Conservation (phyloP, 2,797 vertebrate species). For the Bufotes viridis region DNA sequence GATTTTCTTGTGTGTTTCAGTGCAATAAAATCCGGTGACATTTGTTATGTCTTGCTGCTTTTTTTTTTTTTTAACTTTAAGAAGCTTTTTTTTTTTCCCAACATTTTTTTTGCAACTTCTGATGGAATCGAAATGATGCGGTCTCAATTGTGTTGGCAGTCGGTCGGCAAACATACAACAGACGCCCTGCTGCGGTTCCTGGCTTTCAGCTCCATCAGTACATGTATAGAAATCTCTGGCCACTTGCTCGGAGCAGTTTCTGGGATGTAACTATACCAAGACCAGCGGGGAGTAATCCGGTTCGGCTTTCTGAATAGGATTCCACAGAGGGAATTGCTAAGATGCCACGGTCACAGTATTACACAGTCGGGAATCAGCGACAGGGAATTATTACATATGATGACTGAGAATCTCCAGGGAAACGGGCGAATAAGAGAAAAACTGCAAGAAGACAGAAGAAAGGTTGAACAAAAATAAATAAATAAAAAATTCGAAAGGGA, state of each 20-base stretch:
- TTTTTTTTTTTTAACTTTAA: not conserved
- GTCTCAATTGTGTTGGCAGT: slow-evolving; percentile 42
- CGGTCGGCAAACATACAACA: slow-evolving; percentile 43
- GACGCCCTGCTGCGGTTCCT: slow-evolving; percentile 37
- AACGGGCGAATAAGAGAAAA: not conserved
- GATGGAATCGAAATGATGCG: slow-evolving; percentile 18
- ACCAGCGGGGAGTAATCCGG: slow-evolving; percentile 44
- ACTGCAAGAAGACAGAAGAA: slow-evolving; percentile 13
- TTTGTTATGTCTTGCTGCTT: slow-evolving; percentile 46
- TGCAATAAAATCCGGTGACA: slow-evolving; percentile 39
- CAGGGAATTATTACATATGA: slow-evolving; percentile 28
- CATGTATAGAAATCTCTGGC: slow-evolving; percentile 35
- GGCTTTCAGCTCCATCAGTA: slow-evolving; percentile 23
- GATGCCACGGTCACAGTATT: slow-evolving; percentile 9
- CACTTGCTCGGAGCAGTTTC: slow-evolving; percentile 16
- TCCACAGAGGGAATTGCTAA: slow-evolving; percentile 28
- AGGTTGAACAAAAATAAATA: not conserved
- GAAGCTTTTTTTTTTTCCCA: not conserved
- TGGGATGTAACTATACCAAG: slow-evolving; percentile 28
- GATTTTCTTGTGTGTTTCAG: slow-evolving; percentile 35
- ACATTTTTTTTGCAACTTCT: slow-evolving; percentile 40
- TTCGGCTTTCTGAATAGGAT: slow-evolving; percentile 40
- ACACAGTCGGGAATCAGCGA: slow-evolving; percentile 45
- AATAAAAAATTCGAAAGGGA: not conserved
- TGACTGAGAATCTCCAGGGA: slow-evolving; percentile 33